Evolutionary conservation across 2,797 vertebrate species (phyloP), one percentile per base, ranked within the genome.

Genomic region (Hippoglossus hippoglossus): DNA sequence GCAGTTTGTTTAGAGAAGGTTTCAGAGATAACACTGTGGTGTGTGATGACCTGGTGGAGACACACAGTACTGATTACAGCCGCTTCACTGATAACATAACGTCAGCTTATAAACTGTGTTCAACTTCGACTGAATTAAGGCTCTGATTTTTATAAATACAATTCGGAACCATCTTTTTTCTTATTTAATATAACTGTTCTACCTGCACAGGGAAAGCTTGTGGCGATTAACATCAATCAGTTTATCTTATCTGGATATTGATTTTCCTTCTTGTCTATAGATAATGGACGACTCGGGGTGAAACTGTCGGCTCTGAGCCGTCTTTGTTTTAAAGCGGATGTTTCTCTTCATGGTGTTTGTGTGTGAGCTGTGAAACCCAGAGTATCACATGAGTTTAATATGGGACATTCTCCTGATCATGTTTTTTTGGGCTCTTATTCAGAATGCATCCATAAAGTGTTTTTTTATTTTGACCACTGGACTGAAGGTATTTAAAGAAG

Each of bases 1-100:
- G 57, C 64, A 52, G 59, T 34, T 39, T 26, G 34, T 75, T 71
- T 49, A 61, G 8, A 44, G 69, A 74, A 60, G 13, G 58, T 74
- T 70, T 58, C 36, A 60, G 49, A 76, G 83, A 86, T 77, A 77
- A 82, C 58, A 44, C 22, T 36, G 31, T 55, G 9, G 26, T 63
- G 67, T 65, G 49, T 63, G 63, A 74, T 47, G 70, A 62, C 24
- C 63, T 55, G 68, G 41, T 80, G 75, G 34, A 78, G 55, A 77
- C 44, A 6, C 46, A 57, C 49, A 22, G 1, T 63, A 61, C 36
- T 31, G 56, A 56, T 50, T 16, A 58, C 28, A 24, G 58, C 21
- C 51, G 51, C 54, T 25, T 26, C 53, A 25, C 73, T 26, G 73
- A 84, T 83, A 61, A 63, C 69, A 84, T 77, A 51, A 60, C 6